Evolutionary conservation across 2,797 vertebrate genomes (phyloP).

Genomic region (Erpetoichthys calabaricus): DNA sequence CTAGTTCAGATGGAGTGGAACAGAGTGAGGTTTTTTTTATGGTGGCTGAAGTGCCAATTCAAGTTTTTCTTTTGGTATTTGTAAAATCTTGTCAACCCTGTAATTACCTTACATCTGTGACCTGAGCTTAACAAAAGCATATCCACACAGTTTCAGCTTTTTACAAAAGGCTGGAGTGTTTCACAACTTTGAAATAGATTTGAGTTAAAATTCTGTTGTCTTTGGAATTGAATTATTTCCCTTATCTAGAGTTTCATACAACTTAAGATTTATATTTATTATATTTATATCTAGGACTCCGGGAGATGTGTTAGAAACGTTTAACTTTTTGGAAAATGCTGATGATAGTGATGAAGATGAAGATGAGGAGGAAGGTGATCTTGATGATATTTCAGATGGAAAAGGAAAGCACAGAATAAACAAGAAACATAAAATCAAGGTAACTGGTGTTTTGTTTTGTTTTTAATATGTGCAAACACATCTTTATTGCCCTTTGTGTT

Average conservation of each 20-base stretch:
- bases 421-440: constrained; percentile 79
- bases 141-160: too few relatives aligned
- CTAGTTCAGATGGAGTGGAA: too few relatives aligned
- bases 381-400: constrained; percentile 75
- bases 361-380: constrained; percentile 81
- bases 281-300: constrained; percentile 57
- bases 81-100: too few relatives aligned
- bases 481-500: too few relatives aligned
- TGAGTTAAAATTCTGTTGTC: not conserved
- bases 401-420: constrained; percentile 76
- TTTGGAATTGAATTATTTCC: not conserved
- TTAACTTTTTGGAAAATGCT: constrained; percentile 94
- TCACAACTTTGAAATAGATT: too few relatives aligned
- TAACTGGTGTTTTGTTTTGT: constrained; percentile 3
- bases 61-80: too few relatives aligned
- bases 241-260: not conserved
- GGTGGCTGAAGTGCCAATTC: too few relatives aligned
- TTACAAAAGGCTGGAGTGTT: too few relatives aligned
- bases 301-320: constrained; percentile 90
- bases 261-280: not conserved
- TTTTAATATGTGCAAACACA: too few relatives aligned
- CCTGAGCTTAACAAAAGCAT: too few relatives aligned
- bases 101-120: too few relatives aligned
- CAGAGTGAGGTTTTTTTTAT: too few relatives aligned
- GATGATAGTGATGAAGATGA: constrained; percentile 87